Percentiles rank a stretch among this genome's conserved stretches.
Conservation (phyloP, 2,888 invertebrate genomes). For the Drepana falcataria region DNA sequence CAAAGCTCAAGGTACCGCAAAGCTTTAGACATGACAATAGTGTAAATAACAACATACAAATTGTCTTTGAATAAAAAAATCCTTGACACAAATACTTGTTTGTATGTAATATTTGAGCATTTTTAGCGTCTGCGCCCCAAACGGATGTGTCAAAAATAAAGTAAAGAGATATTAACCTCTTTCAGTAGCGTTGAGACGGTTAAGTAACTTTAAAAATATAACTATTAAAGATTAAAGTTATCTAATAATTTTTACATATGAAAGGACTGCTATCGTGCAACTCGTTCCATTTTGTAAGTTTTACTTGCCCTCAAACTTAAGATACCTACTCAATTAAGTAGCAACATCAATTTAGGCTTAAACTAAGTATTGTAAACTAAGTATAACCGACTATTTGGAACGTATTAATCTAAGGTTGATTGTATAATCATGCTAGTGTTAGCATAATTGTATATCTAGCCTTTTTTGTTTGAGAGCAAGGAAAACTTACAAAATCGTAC, state of each 20-base stretch:
- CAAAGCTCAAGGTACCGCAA: too few species aligned
- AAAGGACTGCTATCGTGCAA: background rate
- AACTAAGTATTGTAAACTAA: too few species aligned
- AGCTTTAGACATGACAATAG: background rate
- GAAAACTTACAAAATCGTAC: too few species aligned
- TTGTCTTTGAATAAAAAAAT: constrained; percentile 2
- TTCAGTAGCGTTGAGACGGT: background rate
- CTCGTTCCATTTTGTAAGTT: too few species aligned
- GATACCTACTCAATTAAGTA: too few species aligned
- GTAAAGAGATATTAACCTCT: constrained; percentile 7
- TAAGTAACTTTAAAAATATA: background rate
- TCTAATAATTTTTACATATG: background rate
- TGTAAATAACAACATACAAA: background rate
- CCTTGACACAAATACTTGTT: constrained; percentile 26
- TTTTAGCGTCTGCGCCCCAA: constrained; percentile 16
- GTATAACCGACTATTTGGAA: too few species aligned
- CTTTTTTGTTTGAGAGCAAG: too few species aligned
- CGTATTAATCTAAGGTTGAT: too few species aligned
- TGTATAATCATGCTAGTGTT: too few species aligned
- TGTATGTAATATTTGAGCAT: constrained; percentile 17
- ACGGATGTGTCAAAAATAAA: constrained; percentile 15
- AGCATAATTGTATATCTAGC: too few species aligned
- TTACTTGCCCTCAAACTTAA: too few species aligned
- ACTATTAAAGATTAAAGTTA: background rate
- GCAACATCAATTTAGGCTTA: too few species aligned